These are phyloP conservation scores for Carpatolechia fugitivella DNA, from an alignment of 2,888 invertebrate genomes.

Conservation along the genomic window DNA sequence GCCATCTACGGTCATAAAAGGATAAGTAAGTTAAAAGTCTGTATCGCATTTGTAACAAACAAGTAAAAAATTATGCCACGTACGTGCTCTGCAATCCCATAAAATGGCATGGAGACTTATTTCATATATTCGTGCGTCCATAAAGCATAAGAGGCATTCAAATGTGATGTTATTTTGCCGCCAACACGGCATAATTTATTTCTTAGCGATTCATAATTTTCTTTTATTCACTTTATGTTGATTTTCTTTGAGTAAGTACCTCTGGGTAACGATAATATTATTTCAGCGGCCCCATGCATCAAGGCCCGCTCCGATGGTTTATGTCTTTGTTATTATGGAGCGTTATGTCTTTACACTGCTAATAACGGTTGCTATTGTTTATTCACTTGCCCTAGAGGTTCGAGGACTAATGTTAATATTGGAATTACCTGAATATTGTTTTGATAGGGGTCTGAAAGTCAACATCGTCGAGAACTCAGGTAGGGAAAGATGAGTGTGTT, in stretches of 20 bases:
- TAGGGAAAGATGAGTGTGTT: neutral
- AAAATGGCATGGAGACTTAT: conserved; percentile 68
- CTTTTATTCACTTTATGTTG: conserved; percentile 80
- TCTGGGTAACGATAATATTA: conserved; percentile 77
- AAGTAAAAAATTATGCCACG: conserved; percentile 70
- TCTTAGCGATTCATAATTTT: conserved; percentile 78
- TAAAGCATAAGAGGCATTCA: conserved; percentile 80
- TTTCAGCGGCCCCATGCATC: conserved; percentile 75
- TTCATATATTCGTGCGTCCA: conserved; percentile 75
- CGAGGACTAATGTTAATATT: conserved; percentile 28
- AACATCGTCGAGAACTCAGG: neutral
- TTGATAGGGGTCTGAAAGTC: conserved; percentile 3
- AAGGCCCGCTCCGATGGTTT: conserved; percentile 55
- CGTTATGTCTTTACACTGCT: conserved; percentile 31
- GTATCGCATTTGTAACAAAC: conserved; percentile 47
- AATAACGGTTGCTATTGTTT: conserved; percentile 21
- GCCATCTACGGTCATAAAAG: conserved; percentile 5
- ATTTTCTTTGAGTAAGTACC: conserved; percentile 62
- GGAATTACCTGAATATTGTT: conserved; percentile 32
- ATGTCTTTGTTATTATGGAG: conserved; percentile 61
- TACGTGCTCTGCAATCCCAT: conserved; percentile 73
- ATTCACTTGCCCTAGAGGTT: conserved; percentile 12
- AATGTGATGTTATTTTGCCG: conserved; percentile 80
- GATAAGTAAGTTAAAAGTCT: conserved; percentile 15
- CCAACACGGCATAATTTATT: conserved; percentile 79